phyloP scores from a whole-genome alignment of 1,140 invertebrate genomes.

The Meloidogyne exigua region DNA sequence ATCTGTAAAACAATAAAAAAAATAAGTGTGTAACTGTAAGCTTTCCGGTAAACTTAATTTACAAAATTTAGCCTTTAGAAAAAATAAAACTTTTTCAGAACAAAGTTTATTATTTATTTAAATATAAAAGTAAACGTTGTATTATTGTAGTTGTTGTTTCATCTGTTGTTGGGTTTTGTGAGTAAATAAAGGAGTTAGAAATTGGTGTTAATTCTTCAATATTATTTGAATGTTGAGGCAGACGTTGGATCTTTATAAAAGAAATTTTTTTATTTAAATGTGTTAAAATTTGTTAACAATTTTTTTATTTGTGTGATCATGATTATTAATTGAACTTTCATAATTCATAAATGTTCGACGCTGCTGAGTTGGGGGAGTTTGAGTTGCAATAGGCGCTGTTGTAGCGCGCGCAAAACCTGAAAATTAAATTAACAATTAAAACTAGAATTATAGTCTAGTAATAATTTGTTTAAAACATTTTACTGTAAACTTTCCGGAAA shows the following conservation, averaged over 20 bases:
- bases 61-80: constrained; percentile 9
- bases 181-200: not conserved
- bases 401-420: not conserved
- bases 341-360: not conserved
- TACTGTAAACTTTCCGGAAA: not conserved
- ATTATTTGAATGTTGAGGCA: not conserved
- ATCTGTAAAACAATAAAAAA: not conserved
- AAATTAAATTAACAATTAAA: not conserved
- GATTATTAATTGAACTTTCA: not conserved
- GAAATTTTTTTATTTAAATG: too few species aligned
- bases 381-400: not conserved
- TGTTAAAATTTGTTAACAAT: not conserved
- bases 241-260: not conserved
- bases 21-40: not conserved
- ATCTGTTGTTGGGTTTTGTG: not conserved
- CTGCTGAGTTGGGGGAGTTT: not conserved
- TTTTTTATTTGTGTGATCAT: not conserved
- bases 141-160: not conserved
- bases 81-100: not conserved
- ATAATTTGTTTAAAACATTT: too few species aligned
- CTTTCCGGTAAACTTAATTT: constrained; percentile 3
- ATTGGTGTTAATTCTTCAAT: not conserved
- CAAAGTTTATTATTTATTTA: too few species aligned
- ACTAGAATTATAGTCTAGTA: too few species aligned
- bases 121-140: not conserved